phyloP scores from a whole-genome alignment of 2,797 vertebrate species.

The Aphelocoma californica region DNA sequence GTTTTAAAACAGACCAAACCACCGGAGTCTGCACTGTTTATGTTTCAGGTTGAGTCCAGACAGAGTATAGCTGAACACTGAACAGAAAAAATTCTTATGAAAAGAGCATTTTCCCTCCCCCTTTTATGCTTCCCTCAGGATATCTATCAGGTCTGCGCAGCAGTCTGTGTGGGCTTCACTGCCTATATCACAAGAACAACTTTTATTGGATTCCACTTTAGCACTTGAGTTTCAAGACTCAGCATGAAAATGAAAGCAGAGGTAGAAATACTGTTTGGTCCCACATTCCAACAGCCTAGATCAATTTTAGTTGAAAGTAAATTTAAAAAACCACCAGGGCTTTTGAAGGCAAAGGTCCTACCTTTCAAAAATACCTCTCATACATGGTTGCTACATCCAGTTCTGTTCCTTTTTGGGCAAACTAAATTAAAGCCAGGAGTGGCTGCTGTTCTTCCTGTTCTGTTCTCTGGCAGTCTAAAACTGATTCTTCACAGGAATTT shows the following conservation, averaged over 20 bases:
- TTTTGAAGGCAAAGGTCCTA: not conserved
- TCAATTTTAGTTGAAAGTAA: slow-evolving; percentile 25
- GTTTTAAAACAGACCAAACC: not conserved
- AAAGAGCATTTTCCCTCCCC: not conserved
- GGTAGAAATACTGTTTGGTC: slow-evolving; percentile 18
- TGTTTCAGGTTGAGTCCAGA: not conserved
- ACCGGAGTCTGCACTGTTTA: not conserved
- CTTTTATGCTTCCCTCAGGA: not conserved
- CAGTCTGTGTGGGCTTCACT: slow-evolving; percentile 6
- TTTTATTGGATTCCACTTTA: slow-evolving; percentile 41
- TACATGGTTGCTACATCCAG: not conserved
- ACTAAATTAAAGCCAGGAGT: not conserved
- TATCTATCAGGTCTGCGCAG: slow-evolving; percentile 4
- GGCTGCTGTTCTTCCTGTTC: not conserved
- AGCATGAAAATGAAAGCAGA: slow-evolving; percentile 28
- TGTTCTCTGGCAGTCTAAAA: not conserved
- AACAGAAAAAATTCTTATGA: slow-evolving; percentile 1
- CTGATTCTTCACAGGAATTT: not conserved
- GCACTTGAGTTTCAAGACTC: not conserved
- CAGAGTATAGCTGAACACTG: not conserved
- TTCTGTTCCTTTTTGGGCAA: not conserved
- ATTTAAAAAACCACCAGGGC: not conserved
- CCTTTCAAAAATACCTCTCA: not conserved
- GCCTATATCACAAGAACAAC: not conserved
- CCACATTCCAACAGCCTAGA: slow-evolving; percentile 3